Evolutionary conservation across 2,113 vertebrate species (phyloP).

Genomic region (Petaurus breviceps): DNA sequence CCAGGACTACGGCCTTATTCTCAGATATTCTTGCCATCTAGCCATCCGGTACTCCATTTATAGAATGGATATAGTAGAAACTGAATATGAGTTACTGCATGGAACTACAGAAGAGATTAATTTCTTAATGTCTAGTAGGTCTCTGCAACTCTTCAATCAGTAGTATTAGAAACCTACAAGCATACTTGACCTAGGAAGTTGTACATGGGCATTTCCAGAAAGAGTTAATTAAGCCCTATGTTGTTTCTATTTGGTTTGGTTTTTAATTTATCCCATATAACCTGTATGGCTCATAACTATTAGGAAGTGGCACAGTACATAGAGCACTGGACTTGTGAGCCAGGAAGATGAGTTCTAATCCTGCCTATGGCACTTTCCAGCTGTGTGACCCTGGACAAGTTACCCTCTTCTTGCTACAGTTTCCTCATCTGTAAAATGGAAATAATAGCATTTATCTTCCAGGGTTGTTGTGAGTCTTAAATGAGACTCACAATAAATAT

Average conservation of each 20-base stretch:
- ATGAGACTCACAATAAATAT: neutral
- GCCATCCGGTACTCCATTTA: neutral
- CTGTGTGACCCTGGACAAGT: too few relatives aligned
- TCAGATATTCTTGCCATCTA: neutral
- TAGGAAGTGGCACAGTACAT: neutral
- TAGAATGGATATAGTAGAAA: neutral
- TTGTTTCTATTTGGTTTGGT: neutral
- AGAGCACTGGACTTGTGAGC: neutral
- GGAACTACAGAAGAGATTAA: neutral
- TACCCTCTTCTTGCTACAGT: neutral
- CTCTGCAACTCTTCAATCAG: neutral
- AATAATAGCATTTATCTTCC: neutral
- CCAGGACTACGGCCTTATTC: neutral
- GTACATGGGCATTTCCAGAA: neutral
- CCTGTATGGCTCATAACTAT: neutral
- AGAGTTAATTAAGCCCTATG: neutral
- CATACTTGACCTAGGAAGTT: neutral
- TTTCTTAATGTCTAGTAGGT: neutral
- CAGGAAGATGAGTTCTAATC: neutral
- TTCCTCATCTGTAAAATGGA: neutral
- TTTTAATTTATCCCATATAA: neutral
- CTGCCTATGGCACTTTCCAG: neutral
- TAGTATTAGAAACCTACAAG: neutral
- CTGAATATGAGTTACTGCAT: neutral
- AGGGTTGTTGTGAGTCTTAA: neutral